Percentiles rank a stretch among this genome's conserved stretches.
phyloP scores from a whole-genome alignment of 2,113 vertebrate genomes.

The Drymodes brunneopygia region DNA sequence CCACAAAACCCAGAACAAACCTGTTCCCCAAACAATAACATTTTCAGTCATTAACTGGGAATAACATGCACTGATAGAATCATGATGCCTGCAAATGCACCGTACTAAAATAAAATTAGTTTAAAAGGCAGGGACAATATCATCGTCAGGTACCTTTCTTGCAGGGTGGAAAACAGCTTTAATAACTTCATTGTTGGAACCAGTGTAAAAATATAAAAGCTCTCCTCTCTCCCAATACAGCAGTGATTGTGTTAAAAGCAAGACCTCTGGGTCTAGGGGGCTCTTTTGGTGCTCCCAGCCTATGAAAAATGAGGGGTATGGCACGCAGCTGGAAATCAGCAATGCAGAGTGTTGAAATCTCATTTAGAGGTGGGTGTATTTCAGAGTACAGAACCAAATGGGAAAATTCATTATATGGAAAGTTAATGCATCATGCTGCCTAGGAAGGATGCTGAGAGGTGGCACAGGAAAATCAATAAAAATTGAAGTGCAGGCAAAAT shows the following conservation, averaged over 20 bases:
- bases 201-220: background rate
- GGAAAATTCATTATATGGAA: conserved; percentile 42
- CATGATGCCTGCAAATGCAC: conserved; percentile 4
- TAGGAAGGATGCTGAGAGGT: background rate
- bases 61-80: conserved; percentile 28
- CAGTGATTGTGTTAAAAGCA: conserved; percentile 17
- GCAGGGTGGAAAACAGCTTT: background rate
- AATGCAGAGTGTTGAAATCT: background rate
- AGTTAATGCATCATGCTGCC: conserved; percentile 46
- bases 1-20: background rate
- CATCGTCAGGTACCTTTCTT: background rate
- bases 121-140: conserved; percentile 27
- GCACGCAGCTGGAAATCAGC: conserved; percentile 15
- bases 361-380: conserved; percentile 11
- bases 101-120: conserved; percentile 26
- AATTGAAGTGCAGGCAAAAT: conserved; percentile 1
- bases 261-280: background rate
- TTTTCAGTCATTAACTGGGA: conserved; percentile 10
- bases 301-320: background rate
- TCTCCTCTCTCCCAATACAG: background rate
- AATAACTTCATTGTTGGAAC: conserved; percentile 3
- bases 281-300: background rate
- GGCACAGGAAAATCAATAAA: conserved; percentile 35
- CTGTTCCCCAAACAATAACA: background rate
- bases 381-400: background rate